phyloP scores from a whole-genome alignment of 2,888 invertebrate genomes.

The Lissocephala sabroskyi region DNA sequence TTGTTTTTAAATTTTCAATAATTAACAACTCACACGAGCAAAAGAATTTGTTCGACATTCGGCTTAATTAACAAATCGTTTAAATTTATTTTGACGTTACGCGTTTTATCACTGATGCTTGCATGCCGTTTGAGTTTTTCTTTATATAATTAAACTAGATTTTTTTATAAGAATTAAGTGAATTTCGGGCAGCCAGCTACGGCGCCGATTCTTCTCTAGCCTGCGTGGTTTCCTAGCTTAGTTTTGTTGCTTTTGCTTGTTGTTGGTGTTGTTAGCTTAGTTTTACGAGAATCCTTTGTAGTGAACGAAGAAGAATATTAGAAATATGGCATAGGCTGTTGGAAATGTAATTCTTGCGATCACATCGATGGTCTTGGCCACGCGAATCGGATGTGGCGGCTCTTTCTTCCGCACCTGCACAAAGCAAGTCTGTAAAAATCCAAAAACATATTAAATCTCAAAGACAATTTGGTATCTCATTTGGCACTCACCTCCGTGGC shows the following conservation, averaged over 20 bases:
- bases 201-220: too few species aligned
- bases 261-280: conserved; percentile 52
- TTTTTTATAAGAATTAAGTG: conserved; percentile 16
- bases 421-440: conserved; percentile 81
- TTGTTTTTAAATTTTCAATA: conserved; percentile 34
- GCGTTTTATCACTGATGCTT: conserved; percentile 39
- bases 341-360: conserved; percentile 95
- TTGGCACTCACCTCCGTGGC: conserved; percentile 79
- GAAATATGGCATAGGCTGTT: conserved; percentile 92
- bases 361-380: conserved; percentile 95
- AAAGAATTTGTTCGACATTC: conserved; percentile 18
- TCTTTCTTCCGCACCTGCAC: conserved; percentile 92
- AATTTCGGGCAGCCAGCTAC: conserved; percentile 44
- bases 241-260: conserved; percentile 42
- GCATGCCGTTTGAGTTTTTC: conserved; percentile 14
- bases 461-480: neutral
- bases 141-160: conserved; percentile 22
- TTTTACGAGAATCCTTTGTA: conserved; percentile 84
- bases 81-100: conserved; percentile 32
- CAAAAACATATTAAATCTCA: too few species aligned
- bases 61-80: conserved; percentile 26
- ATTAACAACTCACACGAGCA: conserved; percentile 39
- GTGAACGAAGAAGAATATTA: conserved; percentile 96
- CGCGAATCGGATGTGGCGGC: conserved; percentile 92
- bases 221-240: too few species aligned